These are phyloP conservation scores for Saturnia pavonia DNA, from an alignment of 2,888 invertebrate genomes.

Conservation along the genomic window DNA sequence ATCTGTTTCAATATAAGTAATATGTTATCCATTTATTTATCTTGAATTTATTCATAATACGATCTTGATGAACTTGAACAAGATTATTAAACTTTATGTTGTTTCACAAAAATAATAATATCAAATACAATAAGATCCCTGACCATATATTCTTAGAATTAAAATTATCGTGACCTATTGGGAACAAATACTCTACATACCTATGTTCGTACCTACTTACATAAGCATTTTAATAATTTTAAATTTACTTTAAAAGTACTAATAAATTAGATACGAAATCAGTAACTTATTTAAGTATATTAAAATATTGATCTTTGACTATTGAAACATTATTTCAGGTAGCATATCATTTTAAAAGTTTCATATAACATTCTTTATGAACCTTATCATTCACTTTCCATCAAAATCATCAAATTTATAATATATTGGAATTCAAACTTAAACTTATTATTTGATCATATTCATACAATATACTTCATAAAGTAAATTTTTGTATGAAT, in stretches of 20 bases:
- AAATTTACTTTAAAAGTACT: neutral
- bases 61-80: too few relatives aligned
- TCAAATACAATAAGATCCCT: neutral
- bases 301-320: neutral
- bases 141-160: slow-evolving; percentile 36
- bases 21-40: neutral
- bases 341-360: neutral
- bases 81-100: neutral
- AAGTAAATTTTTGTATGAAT: too few relatives aligned
- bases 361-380: neutral
- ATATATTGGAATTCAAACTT: neutral
- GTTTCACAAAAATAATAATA: neutral
- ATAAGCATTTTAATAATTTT: slow-evolving; percentile 5
- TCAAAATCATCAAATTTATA: neutral
- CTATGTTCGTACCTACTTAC: slow-evolving; percentile 11
- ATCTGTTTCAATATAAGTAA: neutral
- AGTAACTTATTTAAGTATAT: neutral
- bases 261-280: neutral
- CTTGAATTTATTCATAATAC: neutral
- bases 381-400: neutral
- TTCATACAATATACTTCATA: too few relatives aligned
- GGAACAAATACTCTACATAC: slow-evolving; percentile 54
- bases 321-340: neutral
- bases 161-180: slow-evolving; percentile 57
- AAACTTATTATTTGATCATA: too few relatives aligned